Evolutionary conservation across 2,888 invertebrate genomes (phyloP), one percentile per base, ranked within the genome.

Genomic region (Sphecodes monilicornis): DNA sequence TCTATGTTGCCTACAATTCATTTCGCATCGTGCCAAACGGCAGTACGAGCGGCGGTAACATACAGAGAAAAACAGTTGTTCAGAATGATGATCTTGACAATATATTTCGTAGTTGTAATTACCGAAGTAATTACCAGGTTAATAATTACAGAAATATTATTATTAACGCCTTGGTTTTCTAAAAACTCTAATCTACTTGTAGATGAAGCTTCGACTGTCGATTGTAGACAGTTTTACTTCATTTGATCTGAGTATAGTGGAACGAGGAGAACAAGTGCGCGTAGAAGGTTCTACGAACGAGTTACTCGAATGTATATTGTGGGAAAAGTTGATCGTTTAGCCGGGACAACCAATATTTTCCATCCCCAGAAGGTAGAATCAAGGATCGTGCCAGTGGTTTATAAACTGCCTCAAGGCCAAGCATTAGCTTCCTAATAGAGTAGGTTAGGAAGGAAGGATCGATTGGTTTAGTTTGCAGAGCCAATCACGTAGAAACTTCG

Each of bases 351-450:
- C 18, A 3, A 70, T 43, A 29, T 43, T 70, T 70, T 18, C 46
- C 43, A 29, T 32, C 43, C 43, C 22, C 18, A 18, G 46, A 18
- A 3, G 43, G 18, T 22, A 18, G 43, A 43, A 43, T 32, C 70
- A 18, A 29, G 41, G 69, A 26, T 43, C 26, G 10, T 36, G 29
- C 18, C 43, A 32, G 46, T 29, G 46, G 18, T 43, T 43, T 43
- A 70, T 43, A 70, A 70, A 70, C 70, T 29, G 70, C 70, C 70
- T 46, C 43, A 43, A 29, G 70, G 70, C 43, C 70, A 22, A 29
- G 18, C 43, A 29, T 70, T 70, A 43, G 43, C 32, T 70, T 43
- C 70, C 70, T 46, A 43, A 70, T 70, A 46, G 46, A 70, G 43
- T 29, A 32, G 29, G 43, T 29, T 70, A 29, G 29, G 70, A 43